Percentiles rank a stretch among this genome's conserved stretches.
Conservation (phyloP, 2,113 vertebrate species). For the Daphoenositta chrysoptera region DNA sequence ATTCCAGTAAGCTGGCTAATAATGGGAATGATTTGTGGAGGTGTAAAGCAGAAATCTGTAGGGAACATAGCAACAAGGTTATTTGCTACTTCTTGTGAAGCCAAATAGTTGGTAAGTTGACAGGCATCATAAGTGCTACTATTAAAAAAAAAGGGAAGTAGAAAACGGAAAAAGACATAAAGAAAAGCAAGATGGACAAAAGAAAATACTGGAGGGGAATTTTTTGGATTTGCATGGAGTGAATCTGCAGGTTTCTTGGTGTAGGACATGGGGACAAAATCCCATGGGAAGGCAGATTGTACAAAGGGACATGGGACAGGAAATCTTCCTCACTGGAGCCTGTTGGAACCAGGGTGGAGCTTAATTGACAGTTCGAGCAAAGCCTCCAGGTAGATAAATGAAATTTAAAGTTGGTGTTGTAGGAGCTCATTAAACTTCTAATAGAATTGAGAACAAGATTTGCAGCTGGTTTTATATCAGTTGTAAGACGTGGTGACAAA, state of each 20-base stretch:
- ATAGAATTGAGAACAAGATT: background rate
- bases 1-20: background rate
- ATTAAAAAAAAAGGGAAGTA: background rate
- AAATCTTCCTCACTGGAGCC: background rate
- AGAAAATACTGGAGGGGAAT: background rate
- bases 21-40: background rate
- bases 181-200: background rate
- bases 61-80: background rate
- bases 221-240: background rate
- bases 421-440: background rate
- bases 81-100: background rate
- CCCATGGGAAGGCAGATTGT: background rate
- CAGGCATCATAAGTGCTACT: background rate
- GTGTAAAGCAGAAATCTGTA: background rate
- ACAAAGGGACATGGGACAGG: accelerated
- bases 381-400: background rate
- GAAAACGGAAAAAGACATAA: background rate
- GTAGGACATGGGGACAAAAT: background rate
- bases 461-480: background rate
- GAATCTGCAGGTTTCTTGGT: background rate
- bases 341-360: background rate
- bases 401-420: background rate
- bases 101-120: background rate
- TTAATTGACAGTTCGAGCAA: background rate
- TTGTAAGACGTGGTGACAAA: background rate